Evolutionary conservation across 2,888 invertebrate genomes (phyloP), one percentile per base, ranked within the genome.

Genomic region (Caenorhabditis imperialis): DNA sequence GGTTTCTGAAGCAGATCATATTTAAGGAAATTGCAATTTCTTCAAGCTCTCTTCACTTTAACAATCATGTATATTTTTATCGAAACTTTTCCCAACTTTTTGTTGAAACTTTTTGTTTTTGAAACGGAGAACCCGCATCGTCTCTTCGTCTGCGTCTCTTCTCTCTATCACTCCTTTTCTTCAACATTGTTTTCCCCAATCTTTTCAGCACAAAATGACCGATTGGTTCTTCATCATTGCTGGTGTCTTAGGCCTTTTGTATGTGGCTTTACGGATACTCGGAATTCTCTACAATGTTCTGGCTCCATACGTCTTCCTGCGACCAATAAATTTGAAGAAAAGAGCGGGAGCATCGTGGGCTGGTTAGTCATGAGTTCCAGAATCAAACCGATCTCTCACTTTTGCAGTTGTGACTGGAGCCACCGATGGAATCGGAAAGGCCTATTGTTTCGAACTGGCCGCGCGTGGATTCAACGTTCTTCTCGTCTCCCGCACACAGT

Each of bases 371-470:
- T 7, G 7, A 30, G 10, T 30, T 30, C 30, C 6, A 30, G 10
- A 30, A 30, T 7, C 6, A 30, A 30, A 16, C 8, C 1, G 25
- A 38, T 12, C 22, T 37, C 5, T 20, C 25, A 42, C n/a, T 38
- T 27, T 71, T 86, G 63, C 51, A 86, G 86, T 88, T 53, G 81
- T 88, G 0, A 88, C 88, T 12, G 88, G 88, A 22, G 76, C 84
- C 23, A 88, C 88, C 7, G 88, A 88, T 60, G 88, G 88, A 35
- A 88, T 88, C 63, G 88, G 88, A 22, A 84, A 83, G 69, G 85
- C 84, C 5, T 88, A 88, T 61, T 84, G 85, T 5, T 79, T 79
- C 20, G 85, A 86, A 57, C 67, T 88, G 48, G 88, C 88, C 7
- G 25, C 54, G 16, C 65, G 75, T 23, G 81, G 79, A 30, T 87